Percentiles rank a stretch among this genome's conserved stretches.
Evolutionary conservation across 2,797 vertebrate species (phyloP).

Genomic region (Scleropages formosus): DNA sequence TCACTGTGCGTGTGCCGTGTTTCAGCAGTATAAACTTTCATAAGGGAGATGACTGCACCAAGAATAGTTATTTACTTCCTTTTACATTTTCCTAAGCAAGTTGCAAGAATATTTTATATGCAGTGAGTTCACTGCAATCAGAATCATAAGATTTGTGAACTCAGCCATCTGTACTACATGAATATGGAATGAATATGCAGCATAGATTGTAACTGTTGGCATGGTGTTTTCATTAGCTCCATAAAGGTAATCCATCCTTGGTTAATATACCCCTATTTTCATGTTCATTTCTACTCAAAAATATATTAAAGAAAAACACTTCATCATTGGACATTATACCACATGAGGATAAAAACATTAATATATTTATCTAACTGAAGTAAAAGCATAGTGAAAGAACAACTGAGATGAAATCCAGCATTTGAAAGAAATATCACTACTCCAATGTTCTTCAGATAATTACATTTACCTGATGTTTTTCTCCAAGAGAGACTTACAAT

Average conservation of each 20-base stretch:
- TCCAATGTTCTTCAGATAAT: background rate
- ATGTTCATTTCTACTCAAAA: background rate
- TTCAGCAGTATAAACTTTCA: constrained; percentile 25
- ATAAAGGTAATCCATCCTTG: background rate
- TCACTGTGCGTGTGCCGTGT: constrained; percentile 14
- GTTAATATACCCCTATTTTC: constrained; percentile 10
- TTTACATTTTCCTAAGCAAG: background rate
- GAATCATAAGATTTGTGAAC: background rate
- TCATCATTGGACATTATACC: too few species aligned
- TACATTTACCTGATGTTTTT: too few species aligned
- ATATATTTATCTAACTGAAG: background rate
- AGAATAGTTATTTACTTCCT: background rate
- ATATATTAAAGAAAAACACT: too few species aligned
- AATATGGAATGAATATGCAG: background rate
- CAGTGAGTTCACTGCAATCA: background rate
- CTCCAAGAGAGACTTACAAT: too few species aligned
- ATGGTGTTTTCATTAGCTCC: background rate
- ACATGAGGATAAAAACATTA: background rate
- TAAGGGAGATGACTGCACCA: background rate
- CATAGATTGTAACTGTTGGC: background rate
- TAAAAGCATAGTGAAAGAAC: too few species aligned
- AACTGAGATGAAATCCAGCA: background rate
- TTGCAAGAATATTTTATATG: background rate
- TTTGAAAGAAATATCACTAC: background rate
- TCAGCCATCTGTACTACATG: background rate